phyloP scores from a whole-genome alignment of 1,140 invertebrate genomes.

The Psix sp. region DNA sequence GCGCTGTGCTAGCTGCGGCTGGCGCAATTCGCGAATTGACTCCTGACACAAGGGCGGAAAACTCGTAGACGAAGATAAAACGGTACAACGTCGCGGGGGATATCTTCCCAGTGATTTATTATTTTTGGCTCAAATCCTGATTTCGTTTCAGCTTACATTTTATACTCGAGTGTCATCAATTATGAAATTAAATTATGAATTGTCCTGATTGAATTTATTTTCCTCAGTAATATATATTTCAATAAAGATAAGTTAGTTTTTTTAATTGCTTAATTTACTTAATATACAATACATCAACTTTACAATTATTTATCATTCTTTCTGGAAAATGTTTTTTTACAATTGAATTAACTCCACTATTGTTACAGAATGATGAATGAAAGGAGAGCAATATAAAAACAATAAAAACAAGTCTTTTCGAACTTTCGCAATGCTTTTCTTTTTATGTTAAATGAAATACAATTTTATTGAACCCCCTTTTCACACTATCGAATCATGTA shows the following conservation, averaged over 20 bases:
- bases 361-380: too few relatives aligned
- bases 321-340: too few relatives aligned
- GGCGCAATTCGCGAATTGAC: conserved; percentile 50
- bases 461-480: too few relatives aligned
- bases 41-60: conserved; percentile 38
- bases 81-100: conserved; percentile 23
- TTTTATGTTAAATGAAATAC: too few relatives aligned
- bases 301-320: too few relatives aligned
- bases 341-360: too few relatives aligned
- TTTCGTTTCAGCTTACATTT: conserved; percentile 16
- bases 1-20: conserved; percentile 12
- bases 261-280: conserved; percentile 3
- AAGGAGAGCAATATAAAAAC: too few relatives aligned
- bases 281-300: too few relatives aligned
- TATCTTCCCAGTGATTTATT: conserved; percentile 49
- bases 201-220: conserved; percentile 8
- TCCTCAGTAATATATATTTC: neutral
- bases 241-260: neutral
- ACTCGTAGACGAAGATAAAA: conserved; percentile 41
- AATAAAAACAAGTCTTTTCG: too few relatives aligned
- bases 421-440: too few relatives aligned
- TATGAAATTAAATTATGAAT: conserved; percentile 45
- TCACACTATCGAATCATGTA: too few relatives aligned
- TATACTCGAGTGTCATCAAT: conserved; percentile 30
- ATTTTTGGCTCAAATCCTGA: conserved; percentile 38